Evolutionary conservation across 1,140 invertebrate genomes (phyloP).

Genomic region (Sitophilus oryzae): DNA sequence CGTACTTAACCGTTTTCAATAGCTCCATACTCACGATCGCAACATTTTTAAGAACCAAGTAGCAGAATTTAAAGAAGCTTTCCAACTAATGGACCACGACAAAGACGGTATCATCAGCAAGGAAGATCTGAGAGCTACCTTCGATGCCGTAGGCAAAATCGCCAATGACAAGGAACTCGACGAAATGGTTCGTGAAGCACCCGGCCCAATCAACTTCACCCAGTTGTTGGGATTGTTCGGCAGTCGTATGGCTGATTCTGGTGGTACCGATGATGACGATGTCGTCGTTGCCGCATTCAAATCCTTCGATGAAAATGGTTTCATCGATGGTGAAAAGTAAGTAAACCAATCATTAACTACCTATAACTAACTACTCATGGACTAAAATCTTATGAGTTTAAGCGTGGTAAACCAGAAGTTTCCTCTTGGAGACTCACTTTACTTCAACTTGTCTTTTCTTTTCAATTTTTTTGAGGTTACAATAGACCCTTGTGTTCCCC

Average conservation of each 20-base stretch:
- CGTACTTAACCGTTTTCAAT: not conserved
- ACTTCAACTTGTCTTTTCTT: too few relatives aligned
- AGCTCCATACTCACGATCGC: not conserved
- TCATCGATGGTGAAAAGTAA: constrained; percentile 78
- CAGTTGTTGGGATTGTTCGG: constrained; percentile 89
- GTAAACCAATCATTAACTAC: too few relatives aligned
- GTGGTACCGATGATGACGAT: constrained; percentile 85
- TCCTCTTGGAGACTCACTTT: too few relatives aligned
- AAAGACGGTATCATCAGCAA: constrained; percentile 93
- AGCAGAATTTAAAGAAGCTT: constrained; percentile 94
- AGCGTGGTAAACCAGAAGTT: too few relatives aligned
- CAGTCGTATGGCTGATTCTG: constrained; percentile 74
- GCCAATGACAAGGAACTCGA: constrained; percentile 86
- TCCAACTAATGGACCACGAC: constrained; percentile 97
- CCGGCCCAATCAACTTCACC: constrained; percentile 93
- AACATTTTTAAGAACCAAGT: constrained; percentile 70
- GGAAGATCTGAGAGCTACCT: constrained; percentile 91
- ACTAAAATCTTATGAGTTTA: too few relatives aligned
- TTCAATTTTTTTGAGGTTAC: too few relatives aligned
- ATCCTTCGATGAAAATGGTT: constrained; percentile 87
- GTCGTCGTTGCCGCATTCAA: constrained; percentile 92
- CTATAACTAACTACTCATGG: too few relatives aligned
- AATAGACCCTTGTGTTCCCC: too few relatives aligned
- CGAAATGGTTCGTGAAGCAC: constrained; percentile 82
- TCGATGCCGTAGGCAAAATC: constrained; percentile 88